Percentiles rank a stretch among this genome's conserved stretches.
phyloP scores from a whole-genome alignment of 1,140 invertebrate genomes.

The Lordiphosa stackelbergi region DNA sequence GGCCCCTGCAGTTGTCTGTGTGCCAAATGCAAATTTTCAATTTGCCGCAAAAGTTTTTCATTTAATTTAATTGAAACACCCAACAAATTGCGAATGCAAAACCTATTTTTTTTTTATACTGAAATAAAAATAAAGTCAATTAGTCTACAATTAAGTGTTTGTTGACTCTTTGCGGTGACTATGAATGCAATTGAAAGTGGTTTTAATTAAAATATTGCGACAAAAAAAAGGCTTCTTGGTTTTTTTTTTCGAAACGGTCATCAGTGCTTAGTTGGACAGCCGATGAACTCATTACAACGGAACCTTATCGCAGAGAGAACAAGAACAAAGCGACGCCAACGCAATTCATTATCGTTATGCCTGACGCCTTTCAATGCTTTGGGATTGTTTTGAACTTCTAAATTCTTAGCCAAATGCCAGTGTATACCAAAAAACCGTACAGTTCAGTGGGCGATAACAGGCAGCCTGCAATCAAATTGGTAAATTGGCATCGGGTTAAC shows the following conservation, averaged over 20 bases:
- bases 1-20: constrained; percentile 9
- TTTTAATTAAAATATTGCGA: constrained; percentile 1
- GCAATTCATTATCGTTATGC: too few relatives aligned
- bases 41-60: constrained; percentile 56
- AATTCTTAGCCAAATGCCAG: neutral
- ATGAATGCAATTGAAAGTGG: constrained; percentile 22
- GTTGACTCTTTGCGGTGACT: constrained; percentile 35
- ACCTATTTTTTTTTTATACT: constrained; percentile 8
- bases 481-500: constrained; percentile 3
- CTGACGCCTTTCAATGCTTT: too few relatives aligned
- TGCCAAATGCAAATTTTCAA: constrained; percentile 58
- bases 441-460: constrained; percentile 31
- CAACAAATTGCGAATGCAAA: constrained; percentile 35
- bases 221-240: neutral
- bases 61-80: constrained; percentile 63
- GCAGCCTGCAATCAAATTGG: constrained; percentile 33
- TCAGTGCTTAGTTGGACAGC: constrained; percentile 4
- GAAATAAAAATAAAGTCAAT: constrained; percentile 55
- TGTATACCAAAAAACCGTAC: constrained; percentile 2
- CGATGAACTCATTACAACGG: constrained; percentile 18
- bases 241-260: neutral
- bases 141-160: constrained; percentile 56
- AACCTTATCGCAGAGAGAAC: constrained; percentile 8
- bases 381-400: too few relatives aligned
- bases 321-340: neutral